phyloP scores from a whole-genome alignment of 2,888 invertebrate species.

The Caenorhabditis becei region DNA sequence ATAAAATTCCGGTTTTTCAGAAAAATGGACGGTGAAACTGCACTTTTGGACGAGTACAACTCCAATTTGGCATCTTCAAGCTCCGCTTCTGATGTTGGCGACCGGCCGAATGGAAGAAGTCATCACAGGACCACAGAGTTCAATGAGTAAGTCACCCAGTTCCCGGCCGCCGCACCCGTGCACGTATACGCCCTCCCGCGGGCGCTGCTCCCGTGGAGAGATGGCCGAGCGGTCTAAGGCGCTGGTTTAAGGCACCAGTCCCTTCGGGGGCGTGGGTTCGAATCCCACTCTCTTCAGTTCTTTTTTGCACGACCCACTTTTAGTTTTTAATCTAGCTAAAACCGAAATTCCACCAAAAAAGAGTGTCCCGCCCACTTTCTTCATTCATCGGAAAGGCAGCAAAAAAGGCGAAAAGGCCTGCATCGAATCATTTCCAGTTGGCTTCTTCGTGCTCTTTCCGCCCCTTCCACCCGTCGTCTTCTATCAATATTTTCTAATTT shows the following conservation, averaged over 20 bases:
- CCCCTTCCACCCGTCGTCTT: neutral
- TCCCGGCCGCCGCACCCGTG: neutral
- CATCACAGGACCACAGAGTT: conserved; percentile 55
- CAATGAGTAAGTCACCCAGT: conserved; percentile 31
- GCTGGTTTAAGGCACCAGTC: conserved; percentile 92
- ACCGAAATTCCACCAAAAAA: neutral
- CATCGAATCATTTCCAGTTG: conserved; percentile 60
- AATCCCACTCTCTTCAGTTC: conserved; percentile 86
- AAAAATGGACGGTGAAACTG: conserved; percentile 61
- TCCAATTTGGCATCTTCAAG: conserved; percentile 57
- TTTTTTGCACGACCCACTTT: neutral
- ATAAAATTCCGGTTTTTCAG: conserved; percentile 39
- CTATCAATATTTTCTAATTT: conserved; percentile 21
- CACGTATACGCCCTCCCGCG: conserved; percentile 4
- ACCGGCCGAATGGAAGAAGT: conserved; percentile 27
- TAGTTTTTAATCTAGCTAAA: neutral
- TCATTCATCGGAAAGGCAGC: conserved; percentile 41
- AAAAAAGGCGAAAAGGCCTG: too few relatives aligned
- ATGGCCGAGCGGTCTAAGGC: conserved; percentile 86
- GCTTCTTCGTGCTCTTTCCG: conserved; percentile 20
- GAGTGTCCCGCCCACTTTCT: conserved; percentile 38
- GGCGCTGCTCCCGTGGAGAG: neutral
- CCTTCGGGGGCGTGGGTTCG: conserved; percentile 91
- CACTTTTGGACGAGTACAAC: conserved; percentile 58
- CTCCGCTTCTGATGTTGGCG: conserved; percentile 55